Percentiles rank a stretch among this genome's conserved stretches.
Conservation (phyloP, 1,140 invertebrate genomes). For the Microplitis mediator region DNA sequence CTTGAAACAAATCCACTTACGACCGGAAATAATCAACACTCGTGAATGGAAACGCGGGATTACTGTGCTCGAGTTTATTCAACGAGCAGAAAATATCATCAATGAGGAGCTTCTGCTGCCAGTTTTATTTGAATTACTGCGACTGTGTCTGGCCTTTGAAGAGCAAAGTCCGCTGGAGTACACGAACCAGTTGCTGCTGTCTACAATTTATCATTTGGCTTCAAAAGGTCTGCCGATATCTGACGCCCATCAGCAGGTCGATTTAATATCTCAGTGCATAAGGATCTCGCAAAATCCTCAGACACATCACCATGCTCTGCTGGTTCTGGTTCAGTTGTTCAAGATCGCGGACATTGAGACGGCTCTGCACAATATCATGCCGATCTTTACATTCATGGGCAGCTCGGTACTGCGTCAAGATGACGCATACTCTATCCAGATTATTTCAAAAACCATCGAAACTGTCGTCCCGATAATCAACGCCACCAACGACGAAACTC, state of each 20-base stretch:
- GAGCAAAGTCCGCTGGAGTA: slow-evolving; percentile 87
- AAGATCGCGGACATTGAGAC: slow-evolving; percentile 74
- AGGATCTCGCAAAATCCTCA: slow-evolving; percentile 88
- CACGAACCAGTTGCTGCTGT: slow-evolving; percentile 84
- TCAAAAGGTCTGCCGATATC: slow-evolving; percentile 61
- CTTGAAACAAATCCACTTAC: slow-evolving; percentile 28
- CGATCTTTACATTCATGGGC: slow-evolving; percentile 96
- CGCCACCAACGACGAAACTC: slow-evolving; percentile 59
- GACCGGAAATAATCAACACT: slow-evolving; percentile 66
- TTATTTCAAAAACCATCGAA: slow-evolving; percentile 89
- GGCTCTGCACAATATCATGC: slow-evolving; percentile 90
- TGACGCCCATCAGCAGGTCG: slow-evolving; percentile 75
- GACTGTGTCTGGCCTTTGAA: slow-evolving; percentile 79
- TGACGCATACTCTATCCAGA: slow-evolving; percentile 91
- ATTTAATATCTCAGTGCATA: slow-evolving; percentile 86
- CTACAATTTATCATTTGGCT: slow-evolving; percentile 73
- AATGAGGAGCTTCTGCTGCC: slow-evolving; percentile 72
- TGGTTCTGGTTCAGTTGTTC: slow-evolving; percentile 68
- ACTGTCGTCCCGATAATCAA: slow-evolving; percentile 87
- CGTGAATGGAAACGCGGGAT: slow-evolving; percentile 78
- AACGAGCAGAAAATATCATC: slow-evolving; percentile 78
- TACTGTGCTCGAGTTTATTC: slow-evolving; percentile 81
- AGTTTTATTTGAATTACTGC: slow-evolving; percentile 80
- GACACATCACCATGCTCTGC: slow-evolving; percentile 89
- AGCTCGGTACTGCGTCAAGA: slow-evolving; percentile 88